Percentiles rank a stretch among this genome's conserved stretches.
phyloP scores from a whole-genome alignment of 2,113 vertebrate genomes.

The Stomatorhinus ivindoensis region DNA sequence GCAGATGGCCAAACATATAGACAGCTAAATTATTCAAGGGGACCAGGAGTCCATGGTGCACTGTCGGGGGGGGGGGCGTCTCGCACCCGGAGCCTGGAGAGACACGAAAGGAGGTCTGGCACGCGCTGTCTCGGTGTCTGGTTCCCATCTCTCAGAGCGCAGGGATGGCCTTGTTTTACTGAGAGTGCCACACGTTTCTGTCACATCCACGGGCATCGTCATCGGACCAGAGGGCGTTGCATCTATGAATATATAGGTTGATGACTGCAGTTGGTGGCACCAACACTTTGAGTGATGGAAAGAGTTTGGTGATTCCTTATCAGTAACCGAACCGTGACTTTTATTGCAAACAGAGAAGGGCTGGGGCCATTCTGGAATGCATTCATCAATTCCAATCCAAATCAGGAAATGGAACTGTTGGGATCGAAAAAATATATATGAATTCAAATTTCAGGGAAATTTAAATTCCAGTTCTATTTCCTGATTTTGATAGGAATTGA shows the following conservation, averaged over 20 bases:
- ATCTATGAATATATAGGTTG: background rate
- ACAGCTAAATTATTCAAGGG: conserved; percentile 41
- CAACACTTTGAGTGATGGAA: background rate
- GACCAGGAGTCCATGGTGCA: conserved; percentile 14
- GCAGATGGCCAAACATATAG: conserved; percentile 40
- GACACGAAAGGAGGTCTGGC: background rate
- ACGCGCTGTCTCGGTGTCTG: background rate
- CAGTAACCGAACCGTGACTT: background rate
- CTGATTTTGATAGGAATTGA: too few relatives aligned
- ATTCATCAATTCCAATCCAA: too few relatives aligned
- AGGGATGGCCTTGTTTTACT: background rate
- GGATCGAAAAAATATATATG: too few relatives aligned
- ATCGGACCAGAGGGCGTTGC: background rate
- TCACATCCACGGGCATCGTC: background rate
- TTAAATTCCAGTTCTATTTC: too few relatives aligned
- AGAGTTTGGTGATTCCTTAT: background rate
- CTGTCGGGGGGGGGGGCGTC: conserved; percentile 11
- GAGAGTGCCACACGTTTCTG: background rate
- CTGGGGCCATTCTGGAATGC: too few relatives aligned
- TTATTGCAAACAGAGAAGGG: background rate
- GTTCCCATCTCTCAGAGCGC: background rate
- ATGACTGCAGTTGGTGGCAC: background rate
- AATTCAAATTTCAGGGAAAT: too few relatives aligned
- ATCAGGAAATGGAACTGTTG: too few relatives aligned
- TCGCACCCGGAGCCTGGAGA: background rate